Percentiles rank a stretch among this genome's conserved stretches.
These are phyloP conservation scores for Rynchops niger DNA, from an alignment of 2,113 vertebrate genomes.

Conservation along the genomic window DNA sequence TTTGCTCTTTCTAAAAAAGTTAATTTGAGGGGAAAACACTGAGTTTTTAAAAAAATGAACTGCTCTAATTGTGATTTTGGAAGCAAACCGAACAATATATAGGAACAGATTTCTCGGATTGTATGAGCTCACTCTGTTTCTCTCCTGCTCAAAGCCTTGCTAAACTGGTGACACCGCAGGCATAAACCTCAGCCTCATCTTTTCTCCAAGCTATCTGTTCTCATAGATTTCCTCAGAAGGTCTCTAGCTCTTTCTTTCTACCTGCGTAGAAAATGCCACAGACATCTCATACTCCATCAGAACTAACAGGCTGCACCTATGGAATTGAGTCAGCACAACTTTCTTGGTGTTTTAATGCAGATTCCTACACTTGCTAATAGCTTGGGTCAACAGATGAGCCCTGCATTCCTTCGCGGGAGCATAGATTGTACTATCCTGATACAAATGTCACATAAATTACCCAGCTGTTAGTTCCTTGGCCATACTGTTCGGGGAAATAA, in stretches of 20 bases:
- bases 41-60: neutral
- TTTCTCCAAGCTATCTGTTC: neutral
- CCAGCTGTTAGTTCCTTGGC: neutral
- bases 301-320: neutral
- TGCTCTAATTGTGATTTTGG: neutral
- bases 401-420: neutral
- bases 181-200: neutral
- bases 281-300: neutral
- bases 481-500: slow-evolving; percentile 21
- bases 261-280: neutral
- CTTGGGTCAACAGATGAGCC: slow-evolving; percentile 30
- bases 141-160: neutral
- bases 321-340: slow-evolving; percentile 36
- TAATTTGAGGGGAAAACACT: neutral
- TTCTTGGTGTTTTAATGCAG: neutral
- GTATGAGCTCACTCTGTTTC: neutral
- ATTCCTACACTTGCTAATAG: neutral
- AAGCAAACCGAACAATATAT: neutral
- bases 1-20: neutral
- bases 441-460: slow-evolving; percentile 53
- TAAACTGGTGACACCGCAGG: neutral
- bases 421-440: slow-evolving; percentile 17
- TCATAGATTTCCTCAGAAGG: neutral
- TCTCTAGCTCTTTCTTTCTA: neutral
- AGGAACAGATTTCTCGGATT: rapidly evolving